Base-by-base conservation (phyloP, 2,113 vertebrate species). In the Struthidea cinerea region DNA sequence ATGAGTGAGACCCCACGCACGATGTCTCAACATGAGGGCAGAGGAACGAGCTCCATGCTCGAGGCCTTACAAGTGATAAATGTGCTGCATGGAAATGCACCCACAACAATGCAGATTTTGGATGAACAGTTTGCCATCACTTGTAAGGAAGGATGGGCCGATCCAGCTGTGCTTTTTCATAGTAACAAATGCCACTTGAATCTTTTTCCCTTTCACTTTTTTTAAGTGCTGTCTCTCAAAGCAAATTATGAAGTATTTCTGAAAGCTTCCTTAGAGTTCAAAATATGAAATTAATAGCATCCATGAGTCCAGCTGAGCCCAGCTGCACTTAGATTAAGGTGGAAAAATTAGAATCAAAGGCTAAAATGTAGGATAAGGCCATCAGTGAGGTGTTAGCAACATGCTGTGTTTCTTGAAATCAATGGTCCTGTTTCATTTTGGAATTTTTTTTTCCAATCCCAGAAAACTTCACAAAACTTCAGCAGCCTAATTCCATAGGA, bases 111-210 rank as follows among this genome's bases (percentile, higher is more conserved):
- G n/a, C 13, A 3, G 3, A 35, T 46, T 65, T 26, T 5, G 2
- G 28, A 28, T 15, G 24, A 83, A 27, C 44, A 28, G 22, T n/a
- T 79, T 61, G 61, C 22, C 83, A 79, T 30, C n/a, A 21, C 2
- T 0, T 2, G 1, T 20, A 47, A 77, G 2, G 0, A 61, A 77
- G 23, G n/a, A 26, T 30, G n/a, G 28, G 49, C 28, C 0, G 0
- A 59, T 67, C 23, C 59, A 74, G 33, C 19, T 23, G 26, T 14
- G 22, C 32, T 71, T 70, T 65, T 24, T 65, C 37, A 14, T 5
- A 46, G 20, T 12, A 33, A 65, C 67, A 87, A 84, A 70, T 6
- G 10, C 4, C 16, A 49, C 11, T 78, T 15, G 11, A 59, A 37
- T 19, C 1, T 13, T 65, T 47, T 79, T 56, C 16, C 3, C 26